Conservation (phyloP, 1,140 invertebrate species). For the Colletes gigas region DNA sequence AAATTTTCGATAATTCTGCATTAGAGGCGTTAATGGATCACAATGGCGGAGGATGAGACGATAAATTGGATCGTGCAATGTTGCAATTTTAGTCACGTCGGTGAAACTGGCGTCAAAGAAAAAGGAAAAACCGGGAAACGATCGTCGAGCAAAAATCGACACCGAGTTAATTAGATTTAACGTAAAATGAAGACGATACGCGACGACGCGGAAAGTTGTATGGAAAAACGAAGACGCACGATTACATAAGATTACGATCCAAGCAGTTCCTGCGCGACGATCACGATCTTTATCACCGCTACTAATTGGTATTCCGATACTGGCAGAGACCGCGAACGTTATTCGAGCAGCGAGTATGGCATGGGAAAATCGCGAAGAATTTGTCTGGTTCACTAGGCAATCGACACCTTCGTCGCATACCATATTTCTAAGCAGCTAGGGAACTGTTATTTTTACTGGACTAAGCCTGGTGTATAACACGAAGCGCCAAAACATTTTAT, state of each 20-base stretch:
- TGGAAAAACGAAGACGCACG: neutral
- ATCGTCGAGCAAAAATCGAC: too few species aligned
- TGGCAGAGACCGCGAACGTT: conserved; percentile 33
- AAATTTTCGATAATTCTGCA: too few species aligned
- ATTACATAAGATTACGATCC: conserved; percentile 8
- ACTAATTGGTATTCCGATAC: conserved; percentile 57
- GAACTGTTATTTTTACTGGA: conserved; percentile 1
- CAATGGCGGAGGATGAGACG: neutral
- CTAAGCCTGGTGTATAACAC: neutral
- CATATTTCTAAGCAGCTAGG: conserved; percentile 5
- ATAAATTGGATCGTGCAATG: neutral
- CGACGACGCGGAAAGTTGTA: neutral
- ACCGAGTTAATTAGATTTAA: too few species aligned
- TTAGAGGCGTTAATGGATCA: neutral
- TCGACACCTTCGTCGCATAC: conserved; percentile 36
- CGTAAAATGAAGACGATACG: neutral
- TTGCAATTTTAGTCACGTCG: neutral
- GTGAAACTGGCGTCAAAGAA: too few species aligned
- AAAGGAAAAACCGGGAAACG: neutral
- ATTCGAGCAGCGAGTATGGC: conserved; percentile 51
- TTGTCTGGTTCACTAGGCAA: conserved; percentile 38
- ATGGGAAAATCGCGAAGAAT: conserved; percentile 62
- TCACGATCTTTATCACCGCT: conserved; percentile 58
- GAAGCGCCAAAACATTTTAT: neutral
- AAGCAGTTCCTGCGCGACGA: conserved; percentile 39